Conservation (phyloP, 2,797 vertebrate genomes). For the Phalanger gymnotis region DNA sequence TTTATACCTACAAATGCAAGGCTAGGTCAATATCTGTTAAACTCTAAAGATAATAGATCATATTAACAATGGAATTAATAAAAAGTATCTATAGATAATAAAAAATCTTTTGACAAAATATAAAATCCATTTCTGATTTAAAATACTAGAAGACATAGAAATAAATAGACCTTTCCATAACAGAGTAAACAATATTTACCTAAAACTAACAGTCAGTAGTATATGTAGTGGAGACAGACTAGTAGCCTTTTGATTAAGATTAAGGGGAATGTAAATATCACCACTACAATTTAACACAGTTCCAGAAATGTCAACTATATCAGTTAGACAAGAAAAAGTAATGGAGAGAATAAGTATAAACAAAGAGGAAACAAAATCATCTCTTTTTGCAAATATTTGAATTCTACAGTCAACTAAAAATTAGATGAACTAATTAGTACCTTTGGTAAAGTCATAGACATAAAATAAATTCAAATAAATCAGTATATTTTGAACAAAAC, state of each 20-base stretch:
- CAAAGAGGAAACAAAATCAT: not conserved
- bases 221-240: not conserved
- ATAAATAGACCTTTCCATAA: not conserved
- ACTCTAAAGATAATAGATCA: not conserved
- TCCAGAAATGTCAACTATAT: not conserved
- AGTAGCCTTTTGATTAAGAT: not conserved
- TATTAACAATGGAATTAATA: not conserved
- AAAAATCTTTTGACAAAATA: not conserved
- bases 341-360: not conserved
- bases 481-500: not conserved
- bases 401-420: not conserved
- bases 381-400: not conserved
- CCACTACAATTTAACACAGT: not conserved
- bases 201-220: not conserved
- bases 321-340: not conserved
- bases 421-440: not conserved
- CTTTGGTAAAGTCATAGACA: not conserved
- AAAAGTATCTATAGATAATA: not conserved
- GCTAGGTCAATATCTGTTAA: not conserved
- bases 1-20: no score
- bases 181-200: not conserved
- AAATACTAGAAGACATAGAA: not conserved
- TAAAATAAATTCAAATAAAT: not conserved
- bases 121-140: not conserved
- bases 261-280: not conserved